Evolutionary conservation across 1,140 invertebrate species (phyloP).

Genomic region (Sesamia nonagrioides): DNA sequence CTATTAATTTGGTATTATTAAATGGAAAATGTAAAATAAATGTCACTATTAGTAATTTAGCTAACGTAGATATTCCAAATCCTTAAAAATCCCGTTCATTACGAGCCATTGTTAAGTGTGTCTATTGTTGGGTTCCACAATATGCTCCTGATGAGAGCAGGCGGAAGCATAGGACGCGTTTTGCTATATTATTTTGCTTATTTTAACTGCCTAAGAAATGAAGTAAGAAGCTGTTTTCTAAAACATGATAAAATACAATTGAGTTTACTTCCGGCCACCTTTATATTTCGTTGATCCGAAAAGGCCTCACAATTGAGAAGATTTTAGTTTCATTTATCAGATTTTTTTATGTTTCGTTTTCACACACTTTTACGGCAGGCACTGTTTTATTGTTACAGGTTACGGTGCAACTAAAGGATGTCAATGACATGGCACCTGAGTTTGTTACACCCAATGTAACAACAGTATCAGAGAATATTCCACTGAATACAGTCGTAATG

Average conservation of each 20-base stretch:
- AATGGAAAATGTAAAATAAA: not conserved
- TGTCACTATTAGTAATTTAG: constrained; percentile 23
- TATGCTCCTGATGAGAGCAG: constrained; percentile 54
- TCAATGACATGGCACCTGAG: constrained; percentile 97
- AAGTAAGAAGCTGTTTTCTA: too few relatives aligned
- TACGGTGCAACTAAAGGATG: constrained; percentile 95
- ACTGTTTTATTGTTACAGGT: constrained; percentile 89
- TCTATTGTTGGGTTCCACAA: constrained; percentile 59
- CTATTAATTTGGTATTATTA: too few relatives aligned
- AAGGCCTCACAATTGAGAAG: not conserved
- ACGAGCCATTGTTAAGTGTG: constrained; percentile 57
- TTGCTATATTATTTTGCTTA: constrained; percentile 20
- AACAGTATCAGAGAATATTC: constrained; percentile 94
- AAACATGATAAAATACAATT: constrained; percentile 32
- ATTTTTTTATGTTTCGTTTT: constrained; percentile 35
- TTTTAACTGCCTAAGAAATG: constrained; percentile 17
- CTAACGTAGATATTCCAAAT: constrained; percentile 30
- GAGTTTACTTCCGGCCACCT: constrained; percentile 9
- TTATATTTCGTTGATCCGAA: constrained; percentile 22
- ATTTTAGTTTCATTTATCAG: constrained; percentile 26
- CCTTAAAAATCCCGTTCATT: constrained; percentile 53
- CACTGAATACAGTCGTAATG: constrained; percentile 96
- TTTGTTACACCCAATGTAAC: constrained; percentile 95
- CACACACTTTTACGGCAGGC: constrained; percentile 40
- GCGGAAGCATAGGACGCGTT: constrained; percentile 36